Evolutionary conservation across 2,797 vertebrate species (phyloP).

Genomic region (Ispidina lecontei): DNA sequence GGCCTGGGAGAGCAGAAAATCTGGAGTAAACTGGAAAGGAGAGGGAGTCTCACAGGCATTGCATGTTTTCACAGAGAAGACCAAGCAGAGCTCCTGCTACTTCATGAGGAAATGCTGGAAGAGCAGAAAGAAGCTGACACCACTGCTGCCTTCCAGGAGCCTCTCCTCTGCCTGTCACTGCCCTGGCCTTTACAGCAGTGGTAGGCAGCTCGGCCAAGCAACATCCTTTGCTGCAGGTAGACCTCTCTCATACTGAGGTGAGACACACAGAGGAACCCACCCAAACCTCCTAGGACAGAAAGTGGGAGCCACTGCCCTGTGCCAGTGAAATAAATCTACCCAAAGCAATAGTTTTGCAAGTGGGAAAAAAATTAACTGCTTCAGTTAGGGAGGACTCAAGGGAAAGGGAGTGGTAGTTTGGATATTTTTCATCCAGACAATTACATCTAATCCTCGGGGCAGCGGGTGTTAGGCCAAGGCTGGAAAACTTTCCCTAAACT

Average conservation of each 20-base stretch:
- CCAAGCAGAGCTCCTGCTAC: not conserved
- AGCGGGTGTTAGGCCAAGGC: slow-evolving; percentile 37
- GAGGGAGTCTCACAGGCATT: not conserved
- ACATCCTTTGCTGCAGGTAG: not conserved
- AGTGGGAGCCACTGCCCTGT: not conserved
- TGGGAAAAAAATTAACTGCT: not conserved
- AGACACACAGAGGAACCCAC: not conserved
- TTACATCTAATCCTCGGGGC: slow-evolving; percentile 44
- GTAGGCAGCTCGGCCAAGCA: not conserved
- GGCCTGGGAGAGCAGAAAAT: not conserved
- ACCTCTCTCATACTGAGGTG: not conserved
- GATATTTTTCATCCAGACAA: slow-evolving; percentile 47
- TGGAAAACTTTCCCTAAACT: slow-evolving; percentile 40
- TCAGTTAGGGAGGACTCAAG: slow-evolving; percentile 23
- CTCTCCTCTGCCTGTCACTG: not conserved
- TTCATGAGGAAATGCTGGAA: not conserved
- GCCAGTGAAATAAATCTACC: not conserved
- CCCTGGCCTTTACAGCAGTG: not conserved
- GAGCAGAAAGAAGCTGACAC: not conserved
- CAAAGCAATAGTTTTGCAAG: not conserved
- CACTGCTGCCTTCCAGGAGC: not conserved
- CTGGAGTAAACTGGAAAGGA: not conserved
- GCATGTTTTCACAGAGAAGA: not conserved
- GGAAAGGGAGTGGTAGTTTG: slow-evolving; percentile 37
- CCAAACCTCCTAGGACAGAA: not conserved